A percentile compares a stretch with the other conserved stretches of the same genome.
These are phyloP conservation scores for Pseudoatta argentina DNA, from an alignment of 1,140 invertebrate genomes.

Conservation along the genomic window DNA sequence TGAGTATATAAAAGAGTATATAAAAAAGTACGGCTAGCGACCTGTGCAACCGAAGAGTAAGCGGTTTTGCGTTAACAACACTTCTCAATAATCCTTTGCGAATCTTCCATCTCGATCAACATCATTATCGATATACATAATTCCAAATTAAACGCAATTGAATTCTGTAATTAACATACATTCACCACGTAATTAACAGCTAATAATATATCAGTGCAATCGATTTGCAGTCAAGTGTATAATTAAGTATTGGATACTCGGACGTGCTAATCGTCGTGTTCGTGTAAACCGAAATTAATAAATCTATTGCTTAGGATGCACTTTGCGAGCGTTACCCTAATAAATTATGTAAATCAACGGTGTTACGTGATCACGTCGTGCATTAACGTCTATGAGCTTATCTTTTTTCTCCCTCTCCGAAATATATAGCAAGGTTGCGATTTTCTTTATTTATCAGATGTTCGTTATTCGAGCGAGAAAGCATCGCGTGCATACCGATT, in stretches of 20 bases:
- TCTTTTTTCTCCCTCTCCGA: neutral
- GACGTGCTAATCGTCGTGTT: neutral
- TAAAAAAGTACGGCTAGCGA: too few species aligned
- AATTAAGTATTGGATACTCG: constrained; percentile 21
- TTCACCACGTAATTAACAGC: neutral
- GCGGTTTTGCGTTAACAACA: neutral
- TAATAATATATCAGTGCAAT: constrained; percentile 5
- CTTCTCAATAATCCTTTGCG: neutral
- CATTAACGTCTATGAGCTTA: neutral
- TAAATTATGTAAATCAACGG: constrained; percentile 30
- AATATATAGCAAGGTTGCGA: constrained; percentile 21
- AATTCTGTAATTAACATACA: constrained; percentile 15
- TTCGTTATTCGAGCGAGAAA: neutral
- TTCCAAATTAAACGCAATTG: neutral
- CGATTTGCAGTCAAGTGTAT: neutral
- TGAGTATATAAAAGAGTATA: too few species aligned
- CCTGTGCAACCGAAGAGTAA: too few species aligned
- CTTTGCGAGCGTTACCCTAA: neutral
- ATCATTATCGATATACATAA: neutral
- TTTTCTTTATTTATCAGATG: constrained; percentile 12
- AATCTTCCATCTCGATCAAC: neutral
- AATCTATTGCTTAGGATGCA: constrained; percentile 30
- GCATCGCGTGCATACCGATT: constrained; percentile 4
- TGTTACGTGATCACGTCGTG: constrained; percentile 20
- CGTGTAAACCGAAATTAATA: constrained; percentile 22